Base-by-base conservation (phyloP, 2,113 vertebrate species). In the Perognathus longimembris region DNA sequence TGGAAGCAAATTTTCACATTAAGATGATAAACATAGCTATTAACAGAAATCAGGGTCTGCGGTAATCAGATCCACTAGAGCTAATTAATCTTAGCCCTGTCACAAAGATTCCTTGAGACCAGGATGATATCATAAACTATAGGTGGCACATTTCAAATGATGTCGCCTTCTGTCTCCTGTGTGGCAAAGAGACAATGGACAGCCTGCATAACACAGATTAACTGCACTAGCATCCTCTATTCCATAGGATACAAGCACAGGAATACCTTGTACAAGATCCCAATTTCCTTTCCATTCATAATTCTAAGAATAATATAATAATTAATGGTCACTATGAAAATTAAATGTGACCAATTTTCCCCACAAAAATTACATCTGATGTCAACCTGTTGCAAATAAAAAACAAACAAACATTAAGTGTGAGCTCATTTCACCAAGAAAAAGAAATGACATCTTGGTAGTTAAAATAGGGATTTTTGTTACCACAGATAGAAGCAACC, bases 51-150 rank as follows among this genome's bases (percentile, higher is more conserved):
- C 78, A 93, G 92, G 73, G 67, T 74, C 87, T 96, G 83, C 5
- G 63, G 89, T 89, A 96, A 66, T 95, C 92, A 95, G 83, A 94
- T 88, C 18, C 71, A 92, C 50, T 59, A 54, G 71, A 78, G 84
- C 42, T 97, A 96, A 97, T 95, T 96, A 90, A 97, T 94, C 96
- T 93, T 89, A 59, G 54, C 83, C 64, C 66, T 93, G 24, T 77
- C 86, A 85, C 36, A 66, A 94, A 96, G 36, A 92, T 78, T 95
- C 40, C 73, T 94, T 94, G 85, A 93, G 78, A 50, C 28, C 84
- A 22, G 45, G 93, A 91, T 88, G 59, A 81, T 92, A 91, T 79
- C 77, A 85, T 54, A 7, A 94, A 63, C 32, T 59, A 84, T 61
- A 96, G 95, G 34, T 18, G 71, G 12, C 28, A 86, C 21, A 88